These are phyloP conservation scores for Choloepus didactylus DNA, from an alignment of 2,797 vertebrate genomes.

Conservation along the genomic window DNA sequence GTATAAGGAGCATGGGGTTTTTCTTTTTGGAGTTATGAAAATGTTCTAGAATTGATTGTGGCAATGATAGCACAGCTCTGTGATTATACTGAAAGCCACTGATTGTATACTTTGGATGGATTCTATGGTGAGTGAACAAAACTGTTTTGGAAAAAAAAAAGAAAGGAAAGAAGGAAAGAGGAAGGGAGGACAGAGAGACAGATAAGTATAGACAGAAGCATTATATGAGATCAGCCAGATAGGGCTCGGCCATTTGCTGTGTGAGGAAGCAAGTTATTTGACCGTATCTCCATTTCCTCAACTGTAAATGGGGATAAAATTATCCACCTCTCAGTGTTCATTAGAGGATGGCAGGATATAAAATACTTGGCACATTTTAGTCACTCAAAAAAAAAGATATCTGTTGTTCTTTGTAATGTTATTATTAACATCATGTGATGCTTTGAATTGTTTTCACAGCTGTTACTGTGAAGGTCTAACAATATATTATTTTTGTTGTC, in stretches of 20 bases:
- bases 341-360: background rate
- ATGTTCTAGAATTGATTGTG: too few relatives aligned
- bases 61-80: too few relatives aligned
- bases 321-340: background rate
- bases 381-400: background rate
- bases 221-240: background rate
- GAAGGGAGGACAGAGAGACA: background rate
- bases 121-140: too few relatives aligned
- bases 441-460: conserved; percentile 35
- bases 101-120: too few relatives aligned
- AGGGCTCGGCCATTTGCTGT: background rate
- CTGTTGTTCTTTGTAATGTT: background rate
- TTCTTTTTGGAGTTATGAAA: too few relatives aligned
- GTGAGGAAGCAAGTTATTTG: background rate
- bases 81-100: too few relatives aligned
- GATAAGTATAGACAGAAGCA: background rate
- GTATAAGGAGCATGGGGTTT: too few relatives aligned
- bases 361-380: background rate
- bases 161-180: too few relatives aligned
- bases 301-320: conserved; percentile 40
- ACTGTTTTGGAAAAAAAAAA: too few relatives aligned
- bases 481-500: conserved; percentile 67
- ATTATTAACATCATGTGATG: conserved; percentile 17
- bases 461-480: conserved; percentile 66
- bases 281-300: background rate